Base-by-base conservation (phyloP, 2,797 vertebrate genomes). In the Oryzias dopingdopingensis region DNA sequence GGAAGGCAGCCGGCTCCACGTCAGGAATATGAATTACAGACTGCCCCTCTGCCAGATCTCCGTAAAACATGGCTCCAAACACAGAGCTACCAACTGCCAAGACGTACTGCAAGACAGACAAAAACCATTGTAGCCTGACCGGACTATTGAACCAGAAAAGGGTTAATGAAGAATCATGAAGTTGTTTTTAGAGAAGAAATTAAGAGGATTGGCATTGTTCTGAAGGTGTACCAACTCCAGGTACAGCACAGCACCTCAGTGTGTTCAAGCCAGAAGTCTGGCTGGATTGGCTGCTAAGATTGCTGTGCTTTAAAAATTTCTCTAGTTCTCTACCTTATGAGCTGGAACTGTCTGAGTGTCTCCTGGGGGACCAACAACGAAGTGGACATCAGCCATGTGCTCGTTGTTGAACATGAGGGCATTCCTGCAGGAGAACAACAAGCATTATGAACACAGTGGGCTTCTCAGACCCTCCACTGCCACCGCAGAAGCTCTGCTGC, bases 401-500 rank as follows among this genome's bases (percentile, higher is more conserved):
- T 98, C 95, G 79, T 95, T 98, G 90, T 98, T 97, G 90, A 97
- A 98, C 95, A 98, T 98, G 69, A 95, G 86, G 26, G 96, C 95
- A 73, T 97, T 98, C 88, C 96, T 98, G 43, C 55, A 41, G 14
- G 14, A 16, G 10, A 52, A 32, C 17, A 44, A 18, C 24, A 58
- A 14, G 29, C 17, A 53, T 49, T 17, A 47, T 29, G 14, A 18
- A 37, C n/a, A 17, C 29, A 47, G 37, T 43, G 37, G 18, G 16
- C 29, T 57, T 1, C 48, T 29, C 14, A 29, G 48, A 26, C 4
- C 26, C 7, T 24, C 6, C 42, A 43, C 14, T 16, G 2, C n/a
- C 14, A 16, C 14, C 14, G 15, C 15, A 42, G 16, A 15, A 42
- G 4, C 41, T 26, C 26, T 26, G 6, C 26, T 26, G 6, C 8